Conservation (phyloP, 2,113 vertebrate species). For the Trematomus loennbergii region DNA sequence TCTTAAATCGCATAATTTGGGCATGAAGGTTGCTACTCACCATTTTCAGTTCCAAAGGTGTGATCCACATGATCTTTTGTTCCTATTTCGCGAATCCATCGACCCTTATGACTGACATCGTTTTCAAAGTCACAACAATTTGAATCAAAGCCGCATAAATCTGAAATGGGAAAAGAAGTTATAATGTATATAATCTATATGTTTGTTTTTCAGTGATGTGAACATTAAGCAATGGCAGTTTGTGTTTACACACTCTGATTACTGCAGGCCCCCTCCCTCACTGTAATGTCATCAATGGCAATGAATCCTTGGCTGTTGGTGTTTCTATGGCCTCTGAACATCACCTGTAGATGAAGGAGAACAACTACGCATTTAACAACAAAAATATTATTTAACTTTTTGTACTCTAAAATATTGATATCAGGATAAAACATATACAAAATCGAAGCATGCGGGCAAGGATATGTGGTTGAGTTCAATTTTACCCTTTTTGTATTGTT, state of each 20-base stretch:
- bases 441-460: not conserved
- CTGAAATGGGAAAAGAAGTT: constrained; percentile 36
- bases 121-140: constrained; percentile 75
- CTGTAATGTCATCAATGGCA: constrained; percentile 81
- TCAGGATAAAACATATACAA: not conserved
- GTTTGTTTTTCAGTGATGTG: not conserved
- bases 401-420: not conserved
- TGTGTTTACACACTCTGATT: constrained; percentile 61
- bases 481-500: constrained; percentile 60
- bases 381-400: no score
- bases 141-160: constrained; percentile 80
- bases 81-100: constrained; percentile 71
- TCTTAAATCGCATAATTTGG: not conserved
- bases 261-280: constrained; percentile 74
- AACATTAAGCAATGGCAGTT: not conserved
- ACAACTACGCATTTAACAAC: not conserved
- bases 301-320: constrained; percentile 76
- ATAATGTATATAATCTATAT: not conserved
- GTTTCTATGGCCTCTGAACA: constrained; percentile 72
- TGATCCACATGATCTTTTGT: constrained; percentile 74
- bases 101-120: constrained; percentile 44
- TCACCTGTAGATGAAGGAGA: constrained; percentile 60
- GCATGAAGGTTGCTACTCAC: constrained; percentile 53
- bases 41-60: constrained; percentile 78
- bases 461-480: not conserved